Percentiles rank a stretch among this genome's conserved stretches.
Evolutionary conservation across 2,797 vertebrate species (phyloP).

Genomic region (Rousettus madagascariensis): DNA sequence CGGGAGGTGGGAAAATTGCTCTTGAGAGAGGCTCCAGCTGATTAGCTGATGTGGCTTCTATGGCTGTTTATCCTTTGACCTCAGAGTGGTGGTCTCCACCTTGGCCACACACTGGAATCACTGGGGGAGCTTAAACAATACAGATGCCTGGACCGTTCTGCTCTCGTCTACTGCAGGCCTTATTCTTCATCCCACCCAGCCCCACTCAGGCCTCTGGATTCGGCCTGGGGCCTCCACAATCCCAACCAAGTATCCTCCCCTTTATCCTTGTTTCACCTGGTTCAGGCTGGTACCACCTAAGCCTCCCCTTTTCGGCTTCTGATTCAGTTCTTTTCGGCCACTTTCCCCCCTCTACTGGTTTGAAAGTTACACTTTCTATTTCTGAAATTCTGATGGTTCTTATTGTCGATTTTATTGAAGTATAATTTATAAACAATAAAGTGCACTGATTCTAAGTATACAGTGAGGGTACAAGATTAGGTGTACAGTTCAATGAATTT

Average conservation of each 20-base stretch:
- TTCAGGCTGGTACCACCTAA: neutral
- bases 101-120: neutral
- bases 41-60: neutral
- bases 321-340: neutral
- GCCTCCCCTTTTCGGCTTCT: neutral
- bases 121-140: neutral
- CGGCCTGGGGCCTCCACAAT: neutral
- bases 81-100: neutral
- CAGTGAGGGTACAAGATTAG: neutral
- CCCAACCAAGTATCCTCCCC: neutral
- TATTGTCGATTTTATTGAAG: neutral
- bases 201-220: neutral
- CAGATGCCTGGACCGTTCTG: neutral
- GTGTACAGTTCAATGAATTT: neutral
- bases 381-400: neutral
- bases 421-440: neutral
- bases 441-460: neutral
- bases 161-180: neutral
- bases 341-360: neutral
- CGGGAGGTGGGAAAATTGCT: neutral
- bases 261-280: neutral
- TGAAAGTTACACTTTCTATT: neutral
- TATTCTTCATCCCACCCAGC: neutral
- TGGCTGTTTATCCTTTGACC: neutral
- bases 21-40: neutral